These are phyloP conservation scores for Catocala nupta DNA, from an alignment of 2,888 invertebrate genomes.

Conservation along the genomic window DNA sequence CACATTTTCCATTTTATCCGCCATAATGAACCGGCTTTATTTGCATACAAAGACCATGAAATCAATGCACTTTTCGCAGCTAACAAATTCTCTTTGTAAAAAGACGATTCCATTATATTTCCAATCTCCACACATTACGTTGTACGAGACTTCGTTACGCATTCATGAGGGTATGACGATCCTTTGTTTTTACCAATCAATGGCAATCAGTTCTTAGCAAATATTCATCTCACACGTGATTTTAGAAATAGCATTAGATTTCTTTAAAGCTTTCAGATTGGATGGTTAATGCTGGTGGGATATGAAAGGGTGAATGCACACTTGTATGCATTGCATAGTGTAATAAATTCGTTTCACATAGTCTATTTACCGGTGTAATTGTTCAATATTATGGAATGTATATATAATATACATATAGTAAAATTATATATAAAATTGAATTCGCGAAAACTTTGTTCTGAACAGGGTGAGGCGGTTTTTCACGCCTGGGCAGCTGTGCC, in stretches of 20 bases:
- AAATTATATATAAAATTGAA: too few species aligned
- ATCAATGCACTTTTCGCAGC: slow-evolving; percentile 3
- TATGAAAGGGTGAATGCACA: background rate
- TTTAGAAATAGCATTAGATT: background rate
- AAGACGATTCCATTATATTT: slow-evolving; percentile 10
- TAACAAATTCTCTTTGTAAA: slow-evolving; percentile 1
- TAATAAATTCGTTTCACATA: too few species aligned
- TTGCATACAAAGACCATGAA: background rate
- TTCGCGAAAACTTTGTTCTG: too few species aligned
- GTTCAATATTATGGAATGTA: too few species aligned
- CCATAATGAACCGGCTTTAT: background rate
- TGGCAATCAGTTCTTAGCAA: slow-evolving; percentile 42
- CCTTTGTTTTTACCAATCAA: slow-evolving; percentile 66
- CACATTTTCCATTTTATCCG: too few species aligned
- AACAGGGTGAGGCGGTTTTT: too few species aligned
- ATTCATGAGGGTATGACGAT: slow-evolving; percentile 68
- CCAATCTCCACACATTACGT: slow-evolving; percentile 14
- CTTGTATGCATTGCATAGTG: too few species aligned
- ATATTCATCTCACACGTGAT: slow-evolving; percentile 14
- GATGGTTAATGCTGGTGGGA: background rate
- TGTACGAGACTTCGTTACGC: slow-evolving; percentile 58
- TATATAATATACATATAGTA: too few species aligned
- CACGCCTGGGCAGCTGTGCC: too few species aligned
- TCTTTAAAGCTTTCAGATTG: background rate
- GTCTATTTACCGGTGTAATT: too few species aligned